Conservation (phyloP, 1,140 invertebrate genomes). For the Pseudomyrmex sp. region DNA sequence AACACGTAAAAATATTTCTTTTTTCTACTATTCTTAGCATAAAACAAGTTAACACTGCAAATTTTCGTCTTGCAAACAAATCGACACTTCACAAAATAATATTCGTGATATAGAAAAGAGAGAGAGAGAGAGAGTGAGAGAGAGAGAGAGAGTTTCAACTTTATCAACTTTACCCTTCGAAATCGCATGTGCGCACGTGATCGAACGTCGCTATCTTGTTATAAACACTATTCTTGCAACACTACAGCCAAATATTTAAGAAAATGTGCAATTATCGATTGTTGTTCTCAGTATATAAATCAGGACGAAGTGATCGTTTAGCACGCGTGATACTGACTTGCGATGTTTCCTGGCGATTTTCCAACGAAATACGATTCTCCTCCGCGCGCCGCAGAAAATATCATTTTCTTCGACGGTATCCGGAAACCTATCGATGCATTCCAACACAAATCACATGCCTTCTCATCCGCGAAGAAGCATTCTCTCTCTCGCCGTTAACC, state of each 20-base stretch:
- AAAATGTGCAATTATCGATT: neutral
- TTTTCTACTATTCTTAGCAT: conserved; percentile 17
- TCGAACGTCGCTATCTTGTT: neutral
- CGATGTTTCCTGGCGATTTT: conserved; percentile 39
- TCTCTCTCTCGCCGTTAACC: conserved; percentile 3
- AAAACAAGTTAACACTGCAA: too few relatives aligned
- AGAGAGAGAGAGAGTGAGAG: too few relatives aligned
- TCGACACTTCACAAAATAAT: neutral
- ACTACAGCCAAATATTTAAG: conserved; percentile 31
- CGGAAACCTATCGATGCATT: conserved; percentile 42
- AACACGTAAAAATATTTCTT: neutral
- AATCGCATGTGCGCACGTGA: neutral
- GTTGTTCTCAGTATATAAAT: conserved; percentile 44
- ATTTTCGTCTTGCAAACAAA: neutral
- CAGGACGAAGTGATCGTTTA: conserved; percentile 55
- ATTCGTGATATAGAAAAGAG: too few relatives aligned
- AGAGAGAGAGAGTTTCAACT: neutral
- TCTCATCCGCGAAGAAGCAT: conserved; percentile 29
- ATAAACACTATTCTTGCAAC: conserved; percentile 7
- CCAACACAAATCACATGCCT: conserved; percentile 44
- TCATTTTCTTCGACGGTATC: conserved; percentile 33
- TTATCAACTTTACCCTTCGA: neutral
- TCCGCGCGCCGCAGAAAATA: conserved; percentile 45
- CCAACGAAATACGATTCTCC: conserved; percentile 47
- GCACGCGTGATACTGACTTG: conserved; percentile 19